These are phyloP conservation scores for Plumapathes pennacea DNA, from an alignment of 92 coral and sea anemone genomes.

Conservation along the genomic window DNA sequence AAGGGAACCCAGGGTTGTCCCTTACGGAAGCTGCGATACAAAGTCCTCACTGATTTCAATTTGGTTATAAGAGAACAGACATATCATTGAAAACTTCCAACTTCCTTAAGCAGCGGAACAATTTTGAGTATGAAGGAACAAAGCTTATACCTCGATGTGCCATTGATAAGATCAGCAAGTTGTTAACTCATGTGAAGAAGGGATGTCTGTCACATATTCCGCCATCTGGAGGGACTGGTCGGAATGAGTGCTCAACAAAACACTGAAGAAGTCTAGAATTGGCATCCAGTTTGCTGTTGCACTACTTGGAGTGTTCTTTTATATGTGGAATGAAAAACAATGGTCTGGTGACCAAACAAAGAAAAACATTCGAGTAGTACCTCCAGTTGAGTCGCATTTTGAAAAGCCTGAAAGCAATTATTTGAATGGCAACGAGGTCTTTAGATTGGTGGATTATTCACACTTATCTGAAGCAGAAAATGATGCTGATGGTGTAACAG, in stretches of 20 bases:
- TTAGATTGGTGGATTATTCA: slow-evolving; percentile 28
- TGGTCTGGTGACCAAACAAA: slow-evolving; percentile 24
- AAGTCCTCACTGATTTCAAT: slow-evolving; percentile 18
- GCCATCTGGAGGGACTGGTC: slow-evolving; percentile 31
- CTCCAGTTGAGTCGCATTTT: slow-evolving; percentile 43
- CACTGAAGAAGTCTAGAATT: slow-evolving; percentile 36
- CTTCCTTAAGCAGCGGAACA: slow-evolving; percentile 42
- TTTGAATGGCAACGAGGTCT: slow-evolving; percentile 21
- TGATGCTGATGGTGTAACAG: slow-evolving; percentile 36
- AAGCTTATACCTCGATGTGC: slow-evolving; percentile 39
- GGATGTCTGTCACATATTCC: slow-evolving; percentile 55
- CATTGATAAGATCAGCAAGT: slow-evolving; percentile 37
- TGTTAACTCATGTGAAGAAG: slow-evolving; percentile 36
- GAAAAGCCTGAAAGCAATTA: slow-evolving; percentile 5
- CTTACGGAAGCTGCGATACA: slow-evolving; percentile 23
- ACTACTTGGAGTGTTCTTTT: slow-evolving; percentile 44
- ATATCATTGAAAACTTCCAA: slow-evolving; percentile 28
- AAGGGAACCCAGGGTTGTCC: slow-evolving; percentile 30
- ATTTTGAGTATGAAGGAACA: slow-evolving; percentile 37
- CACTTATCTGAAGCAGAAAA: slow-evolving; percentile 26
- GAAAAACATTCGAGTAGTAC: slow-evolving; percentile 28
- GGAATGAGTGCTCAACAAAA: slow-evolving; percentile 44
- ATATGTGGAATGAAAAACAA: slow-evolving; percentile 42
- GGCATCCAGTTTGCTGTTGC: slow-evolving; percentile 51
- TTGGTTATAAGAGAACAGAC: slow-evolving; percentile 27